phyloP scores from a whole-genome alignment of 2,113 vertebrate genomes.

The Chaenogobius annularis region DNA sequence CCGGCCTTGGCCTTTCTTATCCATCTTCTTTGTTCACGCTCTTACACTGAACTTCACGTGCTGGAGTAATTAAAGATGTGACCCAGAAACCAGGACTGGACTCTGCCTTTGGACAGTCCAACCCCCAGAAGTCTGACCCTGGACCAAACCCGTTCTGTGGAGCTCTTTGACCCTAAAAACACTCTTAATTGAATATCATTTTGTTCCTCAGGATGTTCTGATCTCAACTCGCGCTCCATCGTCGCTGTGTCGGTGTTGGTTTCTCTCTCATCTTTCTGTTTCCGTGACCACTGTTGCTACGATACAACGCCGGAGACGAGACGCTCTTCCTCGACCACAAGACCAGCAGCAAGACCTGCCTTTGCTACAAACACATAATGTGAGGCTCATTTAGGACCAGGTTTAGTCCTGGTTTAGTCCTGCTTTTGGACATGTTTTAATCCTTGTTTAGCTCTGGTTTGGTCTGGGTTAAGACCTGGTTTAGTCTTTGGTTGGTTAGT shows the following conservation, averaged over 20 bases:
- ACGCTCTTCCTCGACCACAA: conserved; percentile 69
- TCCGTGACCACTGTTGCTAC: conserved; percentile 80
- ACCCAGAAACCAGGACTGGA: too few species aligned
- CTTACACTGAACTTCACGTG: too few species aligned
- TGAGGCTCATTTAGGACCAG: too few species aligned
- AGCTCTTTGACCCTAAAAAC: too few species aligned
- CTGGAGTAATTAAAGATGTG: too few species aligned
- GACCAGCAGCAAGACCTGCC: conserved; percentile 40
- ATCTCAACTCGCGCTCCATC: conserved; percentile 49
- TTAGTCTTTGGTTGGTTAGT: background rate
- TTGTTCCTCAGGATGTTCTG: background rate
- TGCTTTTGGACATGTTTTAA: too few species aligned
- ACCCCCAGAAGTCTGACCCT: too few species aligned
- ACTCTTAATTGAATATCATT: background rate
- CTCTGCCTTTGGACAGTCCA: too few species aligned
- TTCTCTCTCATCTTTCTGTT: conserved; percentile 74
- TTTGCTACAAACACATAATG: conserved; percentile 6
- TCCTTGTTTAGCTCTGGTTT: background rate
- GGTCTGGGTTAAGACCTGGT: background rate
- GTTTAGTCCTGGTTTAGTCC: background rate
- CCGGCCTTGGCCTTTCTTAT: too few species aligned
- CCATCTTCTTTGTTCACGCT: too few species aligned
- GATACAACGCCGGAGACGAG: conserved; percentile 70
- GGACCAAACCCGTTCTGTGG: too few species aligned
- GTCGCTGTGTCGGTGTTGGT: conserved; percentile 71